Conservation (phyloP, 1,140 invertebrate genomes). For the Pseudomyrmex dendroicus region DNA sequence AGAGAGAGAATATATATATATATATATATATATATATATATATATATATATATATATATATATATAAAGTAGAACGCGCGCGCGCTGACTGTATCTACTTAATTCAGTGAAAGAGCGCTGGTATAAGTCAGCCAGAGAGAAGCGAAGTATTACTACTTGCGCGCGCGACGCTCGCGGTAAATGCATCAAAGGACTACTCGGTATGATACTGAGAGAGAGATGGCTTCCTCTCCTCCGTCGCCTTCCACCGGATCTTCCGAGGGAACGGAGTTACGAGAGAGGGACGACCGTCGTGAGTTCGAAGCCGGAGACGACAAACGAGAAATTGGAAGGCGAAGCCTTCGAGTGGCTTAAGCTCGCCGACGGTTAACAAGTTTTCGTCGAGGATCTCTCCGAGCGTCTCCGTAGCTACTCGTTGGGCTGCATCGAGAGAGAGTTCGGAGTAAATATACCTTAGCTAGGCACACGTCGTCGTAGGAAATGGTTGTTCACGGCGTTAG, state of each 20-base stretch:
- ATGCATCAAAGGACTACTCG: slow-evolving; percentile 36
- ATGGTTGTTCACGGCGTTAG: slow-evolving; percentile 51
- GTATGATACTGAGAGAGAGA: slow-evolving; percentile 25
- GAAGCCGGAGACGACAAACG: slow-evolving; percentile 47
- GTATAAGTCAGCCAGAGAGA: slow-evolving; percentile 21
- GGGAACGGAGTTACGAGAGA: slow-evolving; percentile 9
- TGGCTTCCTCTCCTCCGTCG: slow-evolving; percentile 38
- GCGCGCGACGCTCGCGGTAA: slow-evolving; percentile 24
- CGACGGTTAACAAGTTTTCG: slow-evolving; percentile 64
- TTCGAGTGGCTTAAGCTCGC: slow-evolving; percentile 65
- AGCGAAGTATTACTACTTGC: slow-evolving; percentile 3
- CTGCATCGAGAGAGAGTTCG: slow-evolving; percentile 33
- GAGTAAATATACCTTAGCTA: slow-evolving; percentile 57
- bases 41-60: not conserved
- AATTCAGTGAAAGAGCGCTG: slow-evolving; percentile 27
- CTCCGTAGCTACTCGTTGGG: slow-evolving; percentile 15
- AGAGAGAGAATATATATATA: not conserved
- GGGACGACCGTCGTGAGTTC: slow-evolving; percentile 13
- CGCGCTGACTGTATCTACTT: not conserved
- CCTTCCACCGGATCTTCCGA: slow-evolving; percentile 20
- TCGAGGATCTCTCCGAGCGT: slow-evolving; percentile 52
- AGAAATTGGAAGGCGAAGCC: slow-evolving; percentile 64
- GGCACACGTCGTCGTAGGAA: slow-evolving; percentile 54
- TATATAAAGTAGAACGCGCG: not conserved
- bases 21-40: not conserved